Base-by-base conservation (phyloP, 2,797 vertebrate genomes). In the Dendrocincla tyrannina region DNA sequence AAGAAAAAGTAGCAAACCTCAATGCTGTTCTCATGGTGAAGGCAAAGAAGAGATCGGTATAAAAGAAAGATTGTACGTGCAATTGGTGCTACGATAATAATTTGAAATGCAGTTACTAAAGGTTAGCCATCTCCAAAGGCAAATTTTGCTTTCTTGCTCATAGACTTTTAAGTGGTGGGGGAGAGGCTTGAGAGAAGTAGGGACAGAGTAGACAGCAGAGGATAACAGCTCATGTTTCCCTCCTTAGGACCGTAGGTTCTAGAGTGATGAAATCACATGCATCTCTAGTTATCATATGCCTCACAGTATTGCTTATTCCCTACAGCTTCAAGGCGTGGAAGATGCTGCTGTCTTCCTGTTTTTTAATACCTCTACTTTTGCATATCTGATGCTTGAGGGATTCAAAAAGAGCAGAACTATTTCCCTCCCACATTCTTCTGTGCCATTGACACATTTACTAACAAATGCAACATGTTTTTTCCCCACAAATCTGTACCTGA, bases 101-200 rank as follows among this genome's bases (percentile, higher is more conserved):
- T 86, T 95, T 91, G 84, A 91, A 87, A 81, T 85, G 52, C 23
- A 49, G n/a, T 84, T 91, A 70, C 44, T 79, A 60, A 89, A 92
- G 89, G 75, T 91, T 85, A 91, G 10, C 33, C 42, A 28, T 67
- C 22, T 87, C 68, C 13, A 49, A 86, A 90, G 49, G 28, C 66
- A 89, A 50, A 32, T 41, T 55, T 62, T 74, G 20, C 39, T 69
- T 46, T 90, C 16, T 39, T 73, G 42, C 44, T 88, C 3, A 1
- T 49, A 17, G 33, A 27, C 44, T 41, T 50, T 10, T 39, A 52
- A 60, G 27, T 17, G 28, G 1, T 5, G 0, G 15, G 15, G 35
- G 28, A 42, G 58, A 56, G 41, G 49, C 23, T 77, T n/a, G 30
- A 46, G 68, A 33, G 35, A 35, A 18, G 32, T 5, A 70, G 15